These are phyloP conservation scores for Cydia strobilella DNA, from an alignment of 1,140 invertebrate genomes.

Conservation along the genomic window DNA sequence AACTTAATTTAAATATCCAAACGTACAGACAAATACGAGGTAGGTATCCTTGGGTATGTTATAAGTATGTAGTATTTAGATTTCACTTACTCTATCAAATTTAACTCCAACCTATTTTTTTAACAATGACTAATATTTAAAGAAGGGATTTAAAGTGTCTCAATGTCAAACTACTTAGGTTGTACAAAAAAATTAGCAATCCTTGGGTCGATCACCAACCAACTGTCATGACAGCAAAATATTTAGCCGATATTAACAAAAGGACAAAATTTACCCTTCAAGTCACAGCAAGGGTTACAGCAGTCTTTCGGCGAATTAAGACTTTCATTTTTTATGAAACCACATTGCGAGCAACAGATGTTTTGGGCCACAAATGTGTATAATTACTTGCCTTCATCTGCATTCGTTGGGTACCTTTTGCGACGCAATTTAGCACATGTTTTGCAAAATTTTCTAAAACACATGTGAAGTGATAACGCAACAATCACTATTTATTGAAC, in stretches of 20 bases:
- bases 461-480: background rate
- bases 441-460: background rate
- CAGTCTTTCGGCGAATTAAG: slow-evolving; percentile 6
- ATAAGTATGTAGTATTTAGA: too few species aligned
- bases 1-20: too few species aligned
- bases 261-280: background rate
- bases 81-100: too few species aligned
- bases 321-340: slow-evolving; percentile 11
- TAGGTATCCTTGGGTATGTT: too few species aligned
- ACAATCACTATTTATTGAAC: background rate
- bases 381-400: background rate
- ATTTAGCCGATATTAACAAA: slow-evolving; percentile 14
- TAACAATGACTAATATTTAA: too few species aligned
- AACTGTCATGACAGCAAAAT: slow-evolving; percentile 1
- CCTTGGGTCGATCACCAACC: background rate
- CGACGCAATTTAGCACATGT: slow-evolving; percentile 9
- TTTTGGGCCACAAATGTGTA: background rate
- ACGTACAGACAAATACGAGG: too few species aligned
- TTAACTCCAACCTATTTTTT: too few species aligned
- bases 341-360: slow-evolving; percentile 8
- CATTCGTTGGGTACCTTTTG: background rate
- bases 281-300: slow-evolving; percentile 9
- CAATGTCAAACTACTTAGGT: too few species aligned
- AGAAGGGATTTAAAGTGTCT: too few species aligned
- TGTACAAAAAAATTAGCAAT: background rate